phyloP scores from a whole-genome alignment of 2,888 invertebrate species.

The Sinopyrophorus schimmeli region DNA sequence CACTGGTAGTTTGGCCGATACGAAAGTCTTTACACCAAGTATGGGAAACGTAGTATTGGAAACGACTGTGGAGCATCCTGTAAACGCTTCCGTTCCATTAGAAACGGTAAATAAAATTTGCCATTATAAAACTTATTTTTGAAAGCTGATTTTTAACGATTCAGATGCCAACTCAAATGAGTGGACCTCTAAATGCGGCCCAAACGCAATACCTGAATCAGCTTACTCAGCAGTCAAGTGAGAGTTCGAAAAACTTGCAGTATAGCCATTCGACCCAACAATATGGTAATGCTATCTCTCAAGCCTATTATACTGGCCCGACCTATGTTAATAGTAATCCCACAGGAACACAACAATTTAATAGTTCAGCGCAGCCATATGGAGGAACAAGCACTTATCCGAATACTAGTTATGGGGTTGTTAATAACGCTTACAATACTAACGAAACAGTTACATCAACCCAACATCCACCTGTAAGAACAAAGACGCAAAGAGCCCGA shows the following conservation, averaged over 20 bases:
- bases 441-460: constrained; percentile 26
- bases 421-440: constrained; percentile 37
- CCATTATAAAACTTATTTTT: no score
- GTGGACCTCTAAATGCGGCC: constrained; percentile 59
- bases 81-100: constrained; percentile 14
- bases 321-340: constrained; percentile 19
- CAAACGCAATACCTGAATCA: constrained; percentile 64
- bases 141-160: constrained; percentile 4
- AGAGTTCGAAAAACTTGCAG: constrained; percentile 40
- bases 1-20: constrained; percentile 91
- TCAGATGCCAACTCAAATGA: constrained; percentile 53
- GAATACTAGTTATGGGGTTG: constrained; percentile 39
- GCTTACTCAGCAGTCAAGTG: constrained; percentile 60
- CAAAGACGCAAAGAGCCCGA: constrained; percentile 70
- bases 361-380: constrained; percentile 39
- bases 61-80: constrained; percentile 7
- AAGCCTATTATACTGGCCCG: constrained; percentile 24
- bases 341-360: constrained; percentile 28
- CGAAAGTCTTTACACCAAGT: constrained; percentile 87
- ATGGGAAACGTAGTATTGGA: no score
- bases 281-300: constrained; percentile 37
- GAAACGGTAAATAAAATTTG: constrained; percentile 17
- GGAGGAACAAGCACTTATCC: constrained; percentile 42
- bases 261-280: constrained; percentile 38
- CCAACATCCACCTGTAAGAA: constrained; percentile 57